Base-by-base conservation (phyloP, 2,113 vertebrate genomes). In the Poecilia latipinna region DNA sequence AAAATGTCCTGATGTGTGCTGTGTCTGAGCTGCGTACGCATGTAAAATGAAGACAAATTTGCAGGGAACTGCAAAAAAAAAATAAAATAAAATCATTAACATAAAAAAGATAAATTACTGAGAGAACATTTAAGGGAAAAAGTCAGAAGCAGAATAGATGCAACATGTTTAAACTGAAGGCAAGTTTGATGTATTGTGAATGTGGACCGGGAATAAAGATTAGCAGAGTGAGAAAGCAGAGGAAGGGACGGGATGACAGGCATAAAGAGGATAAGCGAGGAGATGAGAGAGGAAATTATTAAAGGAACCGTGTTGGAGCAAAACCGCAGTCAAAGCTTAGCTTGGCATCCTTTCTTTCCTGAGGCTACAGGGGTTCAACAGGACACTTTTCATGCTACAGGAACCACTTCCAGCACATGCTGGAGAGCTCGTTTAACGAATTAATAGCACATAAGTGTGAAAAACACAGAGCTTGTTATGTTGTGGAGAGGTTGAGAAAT, bases 391-490 rank as follows among this genome's bases (percentile, higher is more conserved):
- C 28, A 62, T 84, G 72, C 78, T 82, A 78, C 70, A 80, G 74
- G 84, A 88, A 81, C 72, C 84, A 48, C 65, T 84, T 82, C 74
- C 87, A 90, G 83, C 80, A 86, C 71, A 79, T 78, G 74, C 89
- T 75, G 89, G 82, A 86, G 81, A 70, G 75, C 70, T 70, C 65
- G 67, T 85, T 80, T 74, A 73, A 68, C 80, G 69, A 87, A 74
- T 61, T 82, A 75, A 73, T 42, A 77, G 74, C 79, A 71, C 67
- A 77, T 68, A 70, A 85, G 42, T 65, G 61, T 69, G 64, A 70
- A 64, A 86, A 68, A 82, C 24, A 76, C 65, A 57, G 51, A 81
- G 64, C 70, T 71, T 65, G 75, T 60, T 80, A 10, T n/a, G n/a
- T 1, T 19, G 17, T 6, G 24, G 19, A 57, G 22, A 57, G 51